A percentile compares a stretch with the other conserved stretches of the same genome.
Evolutionary conservation across 2,797 vertebrate species (phyloP).

Genomic region (Chrosomus eos): DNA sequence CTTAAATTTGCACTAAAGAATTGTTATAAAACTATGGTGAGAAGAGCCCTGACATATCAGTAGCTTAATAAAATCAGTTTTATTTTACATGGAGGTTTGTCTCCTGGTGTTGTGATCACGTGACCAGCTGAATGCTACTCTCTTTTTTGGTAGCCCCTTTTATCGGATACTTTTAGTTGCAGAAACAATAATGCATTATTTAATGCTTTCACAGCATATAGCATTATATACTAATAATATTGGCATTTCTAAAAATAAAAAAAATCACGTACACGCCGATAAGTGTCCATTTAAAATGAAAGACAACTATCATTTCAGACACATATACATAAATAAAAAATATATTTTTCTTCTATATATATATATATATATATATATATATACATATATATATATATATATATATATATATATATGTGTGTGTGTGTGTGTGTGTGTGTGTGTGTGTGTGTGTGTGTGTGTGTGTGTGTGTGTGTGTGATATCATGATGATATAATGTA

Average conservation of each 20-base stretch:
- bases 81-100: neutral
- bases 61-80: neutral
- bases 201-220: neutral
- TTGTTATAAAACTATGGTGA: neutral
- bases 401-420: neutral
- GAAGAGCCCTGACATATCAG: neutral
- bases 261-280: neutral
- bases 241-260: neutral
- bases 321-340: neutral
- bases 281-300: neutral
- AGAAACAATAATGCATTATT: neutral
- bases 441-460: no score
- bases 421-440: no score
- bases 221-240: neutral
- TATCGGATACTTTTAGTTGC: neutral
- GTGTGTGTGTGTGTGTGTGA: neutral
- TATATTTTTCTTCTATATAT: neutral
- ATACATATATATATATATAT: no score
- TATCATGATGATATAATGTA: neutral
- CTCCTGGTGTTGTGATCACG: neutral
- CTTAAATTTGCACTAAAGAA: neutral
- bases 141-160: neutral
- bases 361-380: neutral
- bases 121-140: neutral
- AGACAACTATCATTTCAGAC: neutral